phyloP scores from a whole-genome alignment of 2,888 invertebrate genomes.

The Dryadula phaetusa region DNA sequence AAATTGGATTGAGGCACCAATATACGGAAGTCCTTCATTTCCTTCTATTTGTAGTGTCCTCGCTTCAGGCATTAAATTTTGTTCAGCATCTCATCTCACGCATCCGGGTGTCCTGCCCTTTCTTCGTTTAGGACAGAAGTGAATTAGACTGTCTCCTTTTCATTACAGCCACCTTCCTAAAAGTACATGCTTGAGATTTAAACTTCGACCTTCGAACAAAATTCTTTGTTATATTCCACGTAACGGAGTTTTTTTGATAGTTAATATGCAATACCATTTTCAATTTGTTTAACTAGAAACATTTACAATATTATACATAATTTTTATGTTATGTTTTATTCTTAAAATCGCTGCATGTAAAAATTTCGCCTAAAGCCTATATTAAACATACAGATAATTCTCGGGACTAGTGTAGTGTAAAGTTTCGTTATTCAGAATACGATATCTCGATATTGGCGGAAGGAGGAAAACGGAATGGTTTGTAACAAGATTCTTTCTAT shows the following conservation, averaged over 20 bases:
- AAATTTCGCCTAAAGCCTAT: neutral
- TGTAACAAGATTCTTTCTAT: neutral
- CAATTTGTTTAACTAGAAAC: too few species aligned
- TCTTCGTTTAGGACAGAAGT: constrained; percentile 51
- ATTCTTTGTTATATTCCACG: neutral
- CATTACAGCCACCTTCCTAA: neutral
- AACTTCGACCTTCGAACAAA: neutral
- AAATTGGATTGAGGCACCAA: constrained; percentile 77
- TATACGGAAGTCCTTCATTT: constrained; percentile 79
- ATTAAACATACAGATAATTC: constrained; percentile 3
- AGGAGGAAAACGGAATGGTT: neutral
- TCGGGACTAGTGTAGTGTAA: neutral
- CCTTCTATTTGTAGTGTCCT: constrained; percentile 74
- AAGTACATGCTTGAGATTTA: neutral
- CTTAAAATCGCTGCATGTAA: neutral
- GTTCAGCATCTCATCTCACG: constrained; percentile 62
- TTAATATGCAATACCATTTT: too few species aligned
- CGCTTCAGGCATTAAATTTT: constrained; percentile 73
- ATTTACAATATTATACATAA: neutral
- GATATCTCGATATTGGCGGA: neutral
- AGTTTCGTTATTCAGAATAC: neutral
- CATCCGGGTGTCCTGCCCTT: constrained; percentile 71
- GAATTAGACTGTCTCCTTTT: constrained; percentile 14
- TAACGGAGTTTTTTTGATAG: neutral
- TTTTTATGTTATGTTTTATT: neutral